A percentile compares a stretch with the other conserved stretches of the same genome.
Conservation (phyloP, 2,888 invertebrate genomes). For the Chrysolina haemoptera region DNA sequence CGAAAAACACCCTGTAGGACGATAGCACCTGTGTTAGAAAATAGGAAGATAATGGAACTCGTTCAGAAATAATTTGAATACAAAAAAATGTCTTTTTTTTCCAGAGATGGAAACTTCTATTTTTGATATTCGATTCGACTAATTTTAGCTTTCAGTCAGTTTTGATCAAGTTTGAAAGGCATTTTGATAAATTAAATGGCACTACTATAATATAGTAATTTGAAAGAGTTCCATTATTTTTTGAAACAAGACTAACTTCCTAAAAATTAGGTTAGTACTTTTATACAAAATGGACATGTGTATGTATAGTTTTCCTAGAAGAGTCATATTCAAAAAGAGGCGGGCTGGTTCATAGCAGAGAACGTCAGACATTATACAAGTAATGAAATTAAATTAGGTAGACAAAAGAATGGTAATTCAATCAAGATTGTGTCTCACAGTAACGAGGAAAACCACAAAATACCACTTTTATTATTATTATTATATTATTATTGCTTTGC, state of each 20-base stretch:
- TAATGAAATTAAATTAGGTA: background rate
- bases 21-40: slow-evolving; percentile 12
- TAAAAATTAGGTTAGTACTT: slow-evolving; percentile 1
- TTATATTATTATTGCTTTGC: too few relatives aligned
- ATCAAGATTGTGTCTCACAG: background rate
- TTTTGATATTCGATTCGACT: too few relatives aligned
- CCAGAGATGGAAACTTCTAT: too few relatives aligned
- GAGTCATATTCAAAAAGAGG: slow-evolving; percentile 2
- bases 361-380: too few relatives aligned
- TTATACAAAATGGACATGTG: slow-evolving; percentile 20
- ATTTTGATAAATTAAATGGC: too few relatives aligned
- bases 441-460: too few relatives aligned
- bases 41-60: slow-evolving; percentile 3
- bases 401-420: too few relatives aligned
- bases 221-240: slow-evolving; percentile 2
- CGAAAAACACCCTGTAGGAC: slow-evolving; percentile 4
- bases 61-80: background rate
- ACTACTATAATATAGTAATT: background rate
- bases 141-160: too few relatives aligned
- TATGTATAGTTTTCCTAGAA: slow-evolving; percentile 23
- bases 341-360: slow-evolving; percentile 5
- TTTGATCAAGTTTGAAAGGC: too few relatives aligned
- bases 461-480: too few relatives aligned
- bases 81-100: too few relatives aligned
- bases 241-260: background rate